phyloP scores from a whole-genome alignment of 2,113 vertebrate genomes.

The Cyprinodon tularosa region DNA sequence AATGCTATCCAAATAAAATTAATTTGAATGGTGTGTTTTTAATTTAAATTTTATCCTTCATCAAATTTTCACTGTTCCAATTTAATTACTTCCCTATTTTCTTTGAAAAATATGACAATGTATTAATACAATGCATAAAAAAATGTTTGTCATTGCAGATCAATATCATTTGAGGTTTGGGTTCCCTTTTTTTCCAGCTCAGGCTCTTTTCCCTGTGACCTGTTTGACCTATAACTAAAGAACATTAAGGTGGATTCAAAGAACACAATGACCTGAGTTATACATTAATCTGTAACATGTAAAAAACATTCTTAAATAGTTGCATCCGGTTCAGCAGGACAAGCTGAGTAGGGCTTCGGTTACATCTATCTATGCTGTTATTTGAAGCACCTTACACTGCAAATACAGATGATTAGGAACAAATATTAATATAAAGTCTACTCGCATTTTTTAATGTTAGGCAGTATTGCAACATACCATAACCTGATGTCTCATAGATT shows the following conservation, averaged over 20 bases:
- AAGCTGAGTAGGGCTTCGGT: not conserved
- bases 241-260: conserved; percentile 7
- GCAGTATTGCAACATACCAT: not conserved
- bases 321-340: not conserved
- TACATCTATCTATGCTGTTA: not conserved
- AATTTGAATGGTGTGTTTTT: no score
- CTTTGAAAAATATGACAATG: no score
- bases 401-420: not conserved
- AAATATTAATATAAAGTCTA: not conserved
- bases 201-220: conserved; percentile 11
- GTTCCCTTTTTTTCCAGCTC: not conserved
- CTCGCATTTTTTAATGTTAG: not conserved
- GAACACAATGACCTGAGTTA: conserved; percentile 3
- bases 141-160: not conserved
- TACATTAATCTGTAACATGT: not conserved
- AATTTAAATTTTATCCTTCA: no score
- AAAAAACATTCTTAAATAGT: conserved; percentile 8
- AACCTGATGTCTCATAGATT: no score
- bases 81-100: no score
- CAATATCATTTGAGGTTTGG: conserved; percentile 7
- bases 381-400: not conserved
- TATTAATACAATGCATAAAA: not conserved
- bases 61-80: no score
- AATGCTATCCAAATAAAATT: no score
- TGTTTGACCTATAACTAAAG: conserved; percentile 6